Evolutionary conservation across 2,797 vertebrate genomes (phyloP).

Genomic region (Acipenser transmontanus): DNA sequence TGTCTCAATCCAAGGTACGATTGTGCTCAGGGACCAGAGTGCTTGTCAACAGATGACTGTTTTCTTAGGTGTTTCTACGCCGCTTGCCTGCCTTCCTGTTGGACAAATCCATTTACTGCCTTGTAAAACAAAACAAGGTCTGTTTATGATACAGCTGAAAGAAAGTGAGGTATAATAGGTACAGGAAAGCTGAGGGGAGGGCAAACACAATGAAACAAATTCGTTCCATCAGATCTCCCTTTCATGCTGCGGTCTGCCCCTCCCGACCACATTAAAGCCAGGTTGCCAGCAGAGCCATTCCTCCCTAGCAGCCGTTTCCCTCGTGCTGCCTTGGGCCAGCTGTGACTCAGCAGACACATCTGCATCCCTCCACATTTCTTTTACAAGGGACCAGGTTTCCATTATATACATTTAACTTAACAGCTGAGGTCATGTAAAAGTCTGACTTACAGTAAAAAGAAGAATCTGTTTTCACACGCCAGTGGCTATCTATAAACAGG

Average conservation of each 20-base stretch:
- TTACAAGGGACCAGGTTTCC: not conserved
- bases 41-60: not conserved
- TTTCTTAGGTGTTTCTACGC: not conserved
- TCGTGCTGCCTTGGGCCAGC: slow-evolving; percentile 40
- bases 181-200: not conserved
- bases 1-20: too few species aligned
- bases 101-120: not conserved
- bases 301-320: too few species aligned
- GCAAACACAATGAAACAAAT: not conserved
- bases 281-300: not conserved
- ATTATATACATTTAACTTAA: too few species aligned
- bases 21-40: too few species aligned
- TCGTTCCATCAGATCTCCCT: slow-evolving; percentile 41
- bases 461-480: slow-evolving; percentile 1
- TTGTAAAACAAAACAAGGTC: not conserved
- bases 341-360: slow-evolving; percentile 35
- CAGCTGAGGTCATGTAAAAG: too few species aligned
- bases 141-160: not conserved
- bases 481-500: not conserved
- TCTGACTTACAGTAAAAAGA: not conserved
- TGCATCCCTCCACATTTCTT: slow-evolving; percentile 23
- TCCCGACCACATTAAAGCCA: not conserved
- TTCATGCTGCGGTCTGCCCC: slow-evolving; percentile 43
- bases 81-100: not conserved
- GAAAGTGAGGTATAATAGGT: not conserved